Conservation (phyloP, 2,797 vertebrate genomes). For the Epinephelus malabaricus region DNA sequence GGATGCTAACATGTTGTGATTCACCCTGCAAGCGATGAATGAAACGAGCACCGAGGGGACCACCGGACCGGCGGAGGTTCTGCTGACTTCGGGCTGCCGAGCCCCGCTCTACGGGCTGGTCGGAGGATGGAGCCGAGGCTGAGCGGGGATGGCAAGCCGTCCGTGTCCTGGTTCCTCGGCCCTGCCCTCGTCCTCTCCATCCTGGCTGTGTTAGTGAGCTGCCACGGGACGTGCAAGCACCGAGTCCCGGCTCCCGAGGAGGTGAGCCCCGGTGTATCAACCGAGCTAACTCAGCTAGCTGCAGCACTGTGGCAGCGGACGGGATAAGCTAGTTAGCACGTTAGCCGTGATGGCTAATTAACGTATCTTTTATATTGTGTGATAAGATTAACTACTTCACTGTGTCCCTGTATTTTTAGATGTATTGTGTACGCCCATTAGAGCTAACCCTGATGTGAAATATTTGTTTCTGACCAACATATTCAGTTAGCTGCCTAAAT, state of each 20-base stretch:
- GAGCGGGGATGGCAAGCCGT: conserved; percentile 68
- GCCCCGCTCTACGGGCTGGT: conserved; percentile 49
- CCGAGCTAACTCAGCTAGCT: not conserved
- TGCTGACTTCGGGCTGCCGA: conserved; percentile 58
- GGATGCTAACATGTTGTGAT: conserved; percentile 60
- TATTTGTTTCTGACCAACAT: too few relatives aligned
- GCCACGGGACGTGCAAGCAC: conserved; percentile 82
- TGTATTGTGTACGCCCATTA: not conserved
- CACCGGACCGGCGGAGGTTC: conserved; percentile 69
- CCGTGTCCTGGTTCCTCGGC: conserved; percentile 62
- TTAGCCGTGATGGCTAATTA: conserved; percentile 6
- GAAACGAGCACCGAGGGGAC: conserved; percentile 54
- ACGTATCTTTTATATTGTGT: too few relatives aligned
- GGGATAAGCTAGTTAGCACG: conserved; percentile 23
- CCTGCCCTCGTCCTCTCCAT: conserved; percentile 58
- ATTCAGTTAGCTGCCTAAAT: not conserved
- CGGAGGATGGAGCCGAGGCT: conserved; percentile 83
- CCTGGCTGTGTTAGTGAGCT: conserved; percentile 63
- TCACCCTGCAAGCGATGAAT: conserved; percentile 76
- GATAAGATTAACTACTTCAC: not conserved
- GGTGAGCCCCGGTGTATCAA: conserved; percentile 65
- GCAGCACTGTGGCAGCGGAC: not conserved
- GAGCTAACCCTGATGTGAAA: fast-evolving
- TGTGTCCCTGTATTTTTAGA: not conserved
- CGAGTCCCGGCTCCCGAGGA: conserved; percentile 74